Evolutionary conservation across 2,797 vertebrate genomes (phyloP).

Genomic region (Lacerta viridis): DNA sequence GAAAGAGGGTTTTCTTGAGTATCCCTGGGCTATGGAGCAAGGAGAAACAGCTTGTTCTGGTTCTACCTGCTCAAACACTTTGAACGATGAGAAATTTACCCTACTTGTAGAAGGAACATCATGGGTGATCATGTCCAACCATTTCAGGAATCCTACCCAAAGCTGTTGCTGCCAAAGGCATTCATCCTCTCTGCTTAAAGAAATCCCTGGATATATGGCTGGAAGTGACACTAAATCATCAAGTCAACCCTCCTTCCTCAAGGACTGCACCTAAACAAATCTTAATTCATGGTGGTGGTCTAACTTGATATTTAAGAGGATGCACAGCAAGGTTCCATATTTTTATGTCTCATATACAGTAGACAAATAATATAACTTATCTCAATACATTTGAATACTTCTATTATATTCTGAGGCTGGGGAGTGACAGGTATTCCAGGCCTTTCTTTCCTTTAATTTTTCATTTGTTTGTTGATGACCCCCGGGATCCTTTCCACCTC

Average conservation of each 20-base stretch:
- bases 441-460: no score
- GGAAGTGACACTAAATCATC: background rate
- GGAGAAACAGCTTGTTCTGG: background rate
- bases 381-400: background rate
- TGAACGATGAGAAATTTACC: background rate
- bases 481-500: no score
- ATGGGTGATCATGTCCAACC: background rate
- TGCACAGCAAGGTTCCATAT: background rate
- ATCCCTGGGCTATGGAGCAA: background rate
- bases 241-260: background rate
- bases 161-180: background rate
- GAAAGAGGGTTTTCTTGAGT: background rate
- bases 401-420: no score
- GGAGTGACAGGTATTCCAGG: no score
- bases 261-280: background rate
- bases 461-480: no score
- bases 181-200: background rate
- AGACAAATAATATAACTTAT: background rate
- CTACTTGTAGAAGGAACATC: background rate
- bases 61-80: background rate
- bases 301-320: background rate
- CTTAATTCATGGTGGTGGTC: background rate
- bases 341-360: background rate
- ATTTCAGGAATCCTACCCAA: background rate
- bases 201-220: background rate